Evolutionary conservation across 2,113 vertebrate genomes (phyloP).

Genomic region (Lota lota): DNA sequence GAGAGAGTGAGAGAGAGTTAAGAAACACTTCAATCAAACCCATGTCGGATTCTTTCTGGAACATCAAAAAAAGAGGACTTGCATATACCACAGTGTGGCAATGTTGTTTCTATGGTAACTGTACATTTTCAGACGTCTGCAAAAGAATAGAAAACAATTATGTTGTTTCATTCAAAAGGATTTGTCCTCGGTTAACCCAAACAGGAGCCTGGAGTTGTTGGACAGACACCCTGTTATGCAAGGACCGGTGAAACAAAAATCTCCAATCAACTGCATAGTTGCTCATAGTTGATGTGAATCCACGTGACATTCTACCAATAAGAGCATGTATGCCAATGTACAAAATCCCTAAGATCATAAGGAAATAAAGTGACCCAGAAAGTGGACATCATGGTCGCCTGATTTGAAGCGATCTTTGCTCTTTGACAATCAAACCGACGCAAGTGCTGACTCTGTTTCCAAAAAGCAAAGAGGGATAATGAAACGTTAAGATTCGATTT

Average conservation of each 20-base stretch:
- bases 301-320: slow-evolving; percentile 60
- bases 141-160: slow-evolving; percentile 68
- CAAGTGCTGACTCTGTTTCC: slow-evolving; percentile 65
- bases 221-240: slow-evolving; percentile 69
- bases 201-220: slow-evolving; percentile 68
- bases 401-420: slow-evolving; percentile 75
- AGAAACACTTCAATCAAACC: slow-evolving; percentile 75
- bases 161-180: slow-evolving; percentile 65
- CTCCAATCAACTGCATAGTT: slow-evolving; percentile 80
- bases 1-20: slow-evolving; percentile 47
- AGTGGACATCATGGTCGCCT: slow-evolving; percentile 67
- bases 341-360: slow-evolving; percentile 60
- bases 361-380: slow-evolving; percentile 73
- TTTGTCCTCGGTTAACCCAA: slow-evolving; percentile 72
- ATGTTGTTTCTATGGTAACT: slow-evolving; percentile 77
- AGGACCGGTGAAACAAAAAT: slow-evolving; percentile 70
- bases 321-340: slow-evolving; percentile 62
- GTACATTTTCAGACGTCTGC: slow-evolving; percentile 71
- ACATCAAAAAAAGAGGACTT: slow-evolving; percentile 65
- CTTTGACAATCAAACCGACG: slow-evolving; percentile 66
- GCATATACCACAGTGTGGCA: slow-evolving; percentile 75
- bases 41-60: slow-evolving; percentile 75
- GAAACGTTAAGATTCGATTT: slow-evolving; percentile 74
- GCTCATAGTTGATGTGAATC: slow-evolving; percentile 63
- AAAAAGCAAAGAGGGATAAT: slow-evolving; percentile 66